Evolutionary conservation across 2,888 invertebrate species (phyloP), one percentile per base, ranked within the genome.

Genomic region (Acanthosepion pharaonis): DNA sequence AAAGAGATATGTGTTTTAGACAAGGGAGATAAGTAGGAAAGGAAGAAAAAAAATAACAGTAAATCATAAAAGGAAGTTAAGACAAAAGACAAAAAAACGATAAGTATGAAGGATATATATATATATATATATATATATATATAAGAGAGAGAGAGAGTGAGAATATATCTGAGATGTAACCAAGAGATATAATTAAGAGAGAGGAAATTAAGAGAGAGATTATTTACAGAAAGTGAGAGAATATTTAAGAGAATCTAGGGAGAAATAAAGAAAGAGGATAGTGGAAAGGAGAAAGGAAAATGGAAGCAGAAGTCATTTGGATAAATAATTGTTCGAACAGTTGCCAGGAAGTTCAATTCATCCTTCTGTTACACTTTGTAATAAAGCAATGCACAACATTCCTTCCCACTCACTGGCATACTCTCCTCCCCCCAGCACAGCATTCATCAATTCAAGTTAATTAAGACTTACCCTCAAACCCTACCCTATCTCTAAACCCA

Each of bases 271-370:
- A 78, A 78, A 78, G 78, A 78, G n/a, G n/a, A 11, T 23, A n/a
- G n/a, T 78, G 78, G 15, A n/a, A n/a, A 78, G n/a, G 11, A 78
- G 78, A 78, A 78, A n/a, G 20, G 59, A 20, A 20, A 59, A 59
- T 59, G 23, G 23, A 59, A 78, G 78, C 78, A 78, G n/a, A 78
- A 78, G 78, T 78, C n/a, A 78, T 78, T 78, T 78, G n/a, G 78
- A 78, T 78, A 33, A 78, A 78, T 78, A 33, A 78, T 78, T 78
- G 78, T 78, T n/a, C n/a, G 78, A 78, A 78, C 78, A 78, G 78
- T 78, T 78, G 78, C n/a, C 78, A 78, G 78, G 78, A 78, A 78
- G 78, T 78, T 78, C 78, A 78, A 78, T 78, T 78, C 78, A 78
- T 78, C 78, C 78, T 78, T 78, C n/a, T 78, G n/a, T 78, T 78